Percentiles rank a stretch among this genome's conserved stretches.
phyloP scores from a whole-genome alignment of 2,113 vertebrate genomes.

The Pterocles gutturalis region DNA sequence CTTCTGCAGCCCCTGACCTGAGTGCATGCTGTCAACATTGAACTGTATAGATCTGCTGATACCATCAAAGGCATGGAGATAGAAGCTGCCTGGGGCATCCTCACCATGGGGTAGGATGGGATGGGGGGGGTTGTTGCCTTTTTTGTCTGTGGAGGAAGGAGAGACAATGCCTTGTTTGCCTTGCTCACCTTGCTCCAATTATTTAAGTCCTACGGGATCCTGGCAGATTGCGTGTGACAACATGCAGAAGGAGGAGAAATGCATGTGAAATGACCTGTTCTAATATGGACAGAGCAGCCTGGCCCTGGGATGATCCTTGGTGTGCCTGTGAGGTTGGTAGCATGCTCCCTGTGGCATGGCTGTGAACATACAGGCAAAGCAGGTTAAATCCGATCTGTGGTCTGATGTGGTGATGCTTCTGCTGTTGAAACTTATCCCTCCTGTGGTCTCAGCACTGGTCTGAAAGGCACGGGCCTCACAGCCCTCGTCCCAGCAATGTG shows the following conservation, averaged over 20 bases:
- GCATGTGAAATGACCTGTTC: background rate
- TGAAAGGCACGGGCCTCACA: background rate
- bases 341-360: background rate
- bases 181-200: background rate
- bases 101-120: background rate
- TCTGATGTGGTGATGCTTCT: background rate
- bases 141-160: background rate
- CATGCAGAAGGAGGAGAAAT: background rate
- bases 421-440: background rate
- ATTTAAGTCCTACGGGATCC: background rate
- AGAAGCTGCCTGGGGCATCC: background rate
- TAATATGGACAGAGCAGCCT: background rate
- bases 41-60: background rate
- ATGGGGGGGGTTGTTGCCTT: background rate
- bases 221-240: accelerated
- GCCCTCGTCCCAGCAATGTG: accelerated
- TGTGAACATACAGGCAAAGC: background rate
- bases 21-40: background rate
- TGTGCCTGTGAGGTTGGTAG: background rate
- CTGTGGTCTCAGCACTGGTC: background rate
- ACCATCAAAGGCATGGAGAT: background rate
- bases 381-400: background rate
- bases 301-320: background rate
- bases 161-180: background rate
- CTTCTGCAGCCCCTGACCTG: background rate